Conservation (phyloP, 1,140 invertebrate genomes). For the Panulirus ornatus region DNA sequence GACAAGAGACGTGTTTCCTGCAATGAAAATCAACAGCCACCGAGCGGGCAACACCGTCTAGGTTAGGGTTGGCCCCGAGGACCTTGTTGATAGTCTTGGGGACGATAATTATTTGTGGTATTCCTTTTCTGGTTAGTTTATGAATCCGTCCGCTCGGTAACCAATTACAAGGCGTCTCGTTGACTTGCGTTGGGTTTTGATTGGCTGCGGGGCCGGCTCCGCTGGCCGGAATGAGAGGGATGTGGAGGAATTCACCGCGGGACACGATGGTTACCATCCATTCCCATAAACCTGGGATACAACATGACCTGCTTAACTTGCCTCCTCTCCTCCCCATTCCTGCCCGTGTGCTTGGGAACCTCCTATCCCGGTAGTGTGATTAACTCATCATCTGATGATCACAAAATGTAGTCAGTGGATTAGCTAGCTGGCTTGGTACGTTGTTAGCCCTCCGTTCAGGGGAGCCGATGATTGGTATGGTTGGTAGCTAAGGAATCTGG, state of each 20-base stretch:
- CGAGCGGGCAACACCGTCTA: slow-evolving; percentile 17
- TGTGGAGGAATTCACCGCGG: background rate
- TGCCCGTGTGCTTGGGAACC: no score
- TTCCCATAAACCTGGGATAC: background rate
- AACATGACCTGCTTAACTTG: no score
- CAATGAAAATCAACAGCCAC: slow-evolving; percentile 21
- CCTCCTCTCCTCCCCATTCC: no score
- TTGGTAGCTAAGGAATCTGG: no score
- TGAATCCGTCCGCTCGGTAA: slow-evolving; percentile 6
- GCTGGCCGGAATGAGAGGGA: background rate
- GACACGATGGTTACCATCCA: background rate
- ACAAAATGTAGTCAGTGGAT: no score
- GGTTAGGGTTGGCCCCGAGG: background rate
- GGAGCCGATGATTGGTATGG: no score
- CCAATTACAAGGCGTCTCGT: slow-evolving; percentile 6
- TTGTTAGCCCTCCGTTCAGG: no score
- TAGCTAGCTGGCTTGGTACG: no score
- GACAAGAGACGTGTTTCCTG: slow-evolving; percentile 8
- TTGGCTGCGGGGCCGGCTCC: slow-evolving; percentile 1
- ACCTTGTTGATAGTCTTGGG: background rate
- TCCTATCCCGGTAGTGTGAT: no score
- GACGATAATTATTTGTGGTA: slow-evolving; percentile 23
- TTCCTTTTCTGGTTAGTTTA: slow-evolving; percentile 20
- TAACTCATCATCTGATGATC: no score
- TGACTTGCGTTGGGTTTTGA: slow-evolving; percentile 11